phyloP scores from a whole-genome alignment of 2,888 invertebrate species.

The Acleris laterana region DNA sequence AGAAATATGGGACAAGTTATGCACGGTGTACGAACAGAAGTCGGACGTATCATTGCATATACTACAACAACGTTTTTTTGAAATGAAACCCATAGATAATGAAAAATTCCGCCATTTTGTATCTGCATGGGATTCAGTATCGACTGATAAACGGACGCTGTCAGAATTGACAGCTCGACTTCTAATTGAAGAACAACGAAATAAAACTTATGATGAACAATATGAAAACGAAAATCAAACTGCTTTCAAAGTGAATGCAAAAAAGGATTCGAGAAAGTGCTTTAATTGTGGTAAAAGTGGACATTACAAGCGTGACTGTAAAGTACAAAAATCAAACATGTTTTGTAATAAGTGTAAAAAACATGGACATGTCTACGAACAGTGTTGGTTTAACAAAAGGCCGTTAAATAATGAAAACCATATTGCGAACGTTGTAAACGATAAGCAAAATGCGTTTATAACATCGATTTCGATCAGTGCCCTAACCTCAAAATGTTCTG shows the following conservation, averaged over 20 bases:
- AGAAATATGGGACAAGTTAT: too few species aligned
- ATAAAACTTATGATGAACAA: constrained; percentile 2
- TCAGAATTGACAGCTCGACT: constrained; percentile 3
- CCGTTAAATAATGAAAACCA: constrained; percentile 3
- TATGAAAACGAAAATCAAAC: constrained; percentile 1
- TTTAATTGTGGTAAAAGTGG: too few species aligned
- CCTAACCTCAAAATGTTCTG: constrained; percentile 3
- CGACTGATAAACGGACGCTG: background rate
- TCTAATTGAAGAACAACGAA: background rate
- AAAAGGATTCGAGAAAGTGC: background rate
- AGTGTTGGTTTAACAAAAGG: constrained; percentile 15
- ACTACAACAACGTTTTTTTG: constrained; percentile 1
- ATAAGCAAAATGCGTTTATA: constrained; percentile 7
- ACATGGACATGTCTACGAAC: constrained; percentile 3
- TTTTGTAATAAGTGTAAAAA: constrained; percentile 4
- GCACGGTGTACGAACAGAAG: too few species aligned
- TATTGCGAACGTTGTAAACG: constrained; percentile 7
- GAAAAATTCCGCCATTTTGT: constrained; percentile 6
- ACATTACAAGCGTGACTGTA: background rate
- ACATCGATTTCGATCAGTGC: constrained; percentile 8
- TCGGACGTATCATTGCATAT: too few species aligned
- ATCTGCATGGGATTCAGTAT: background rate
- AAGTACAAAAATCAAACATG: background rate
- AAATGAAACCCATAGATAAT: background rate
- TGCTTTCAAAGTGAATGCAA: constrained; percentile 5